A percentile compares a stretch with the other conserved stretches of the same genome.
Conservation (phyloP, 2,888 invertebrate genomes). For the Drosophila fulvimacula region DNA sequence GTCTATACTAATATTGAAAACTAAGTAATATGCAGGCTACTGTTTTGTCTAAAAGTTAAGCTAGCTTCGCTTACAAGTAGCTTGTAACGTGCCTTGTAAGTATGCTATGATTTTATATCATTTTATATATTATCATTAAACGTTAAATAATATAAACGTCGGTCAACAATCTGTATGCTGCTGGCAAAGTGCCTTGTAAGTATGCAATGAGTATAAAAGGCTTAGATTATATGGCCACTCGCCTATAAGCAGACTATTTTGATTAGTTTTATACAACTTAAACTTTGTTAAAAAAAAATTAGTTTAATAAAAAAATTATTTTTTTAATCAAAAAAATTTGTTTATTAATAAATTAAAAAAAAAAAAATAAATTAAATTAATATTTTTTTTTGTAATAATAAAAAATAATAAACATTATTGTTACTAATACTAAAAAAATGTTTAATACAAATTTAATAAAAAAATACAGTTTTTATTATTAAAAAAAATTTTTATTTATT, state of each 20-base stretch:
- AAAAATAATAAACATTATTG: too few relatives aligned
- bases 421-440: too few relatives aligned
- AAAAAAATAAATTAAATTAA: too few relatives aligned
- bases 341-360: too few relatives aligned
- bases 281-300: too few relatives aligned
- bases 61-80: background rate
- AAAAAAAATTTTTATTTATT: too few relatives aligned
- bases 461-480: too few relatives aligned
- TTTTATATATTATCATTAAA: background rate
- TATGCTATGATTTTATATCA: background rate
- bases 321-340: too few relatives aligned
- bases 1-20: background rate
- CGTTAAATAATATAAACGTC: background rate
- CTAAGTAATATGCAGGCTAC: background rate
- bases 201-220: background rate
- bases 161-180: background rate
- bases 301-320: too few relatives aligned
- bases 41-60: background rate
- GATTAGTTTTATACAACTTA: too few relatives aligned
- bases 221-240: background rate
- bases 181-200: conserved; percentile 3
- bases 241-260: background rate
- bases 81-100: conserved; percentile 3
- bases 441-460: too few relatives aligned
- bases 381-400: too few relatives aligned